A percentile compares a stretch with the other conserved stretches of the same genome.
Evolutionary conservation across 1,140 invertebrate genomes (phyloP).

Genomic region (Caerostris darwini): DNA sequence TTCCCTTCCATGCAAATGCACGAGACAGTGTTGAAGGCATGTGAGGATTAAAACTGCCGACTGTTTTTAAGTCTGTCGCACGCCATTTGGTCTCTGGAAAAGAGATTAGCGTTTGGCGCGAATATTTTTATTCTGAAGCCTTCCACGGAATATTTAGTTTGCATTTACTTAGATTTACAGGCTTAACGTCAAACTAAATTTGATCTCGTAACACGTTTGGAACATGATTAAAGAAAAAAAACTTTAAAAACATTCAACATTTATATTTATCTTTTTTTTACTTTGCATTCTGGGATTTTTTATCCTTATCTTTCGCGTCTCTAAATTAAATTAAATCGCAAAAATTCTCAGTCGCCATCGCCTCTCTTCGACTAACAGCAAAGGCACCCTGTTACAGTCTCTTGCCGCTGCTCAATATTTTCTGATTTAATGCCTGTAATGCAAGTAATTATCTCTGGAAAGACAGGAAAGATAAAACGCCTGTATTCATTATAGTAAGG

Average conservation of each 20-base stretch:
- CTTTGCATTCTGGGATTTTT: no score
- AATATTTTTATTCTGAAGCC: neutral
- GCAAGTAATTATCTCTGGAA: neutral
- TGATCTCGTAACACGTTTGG: neutral
- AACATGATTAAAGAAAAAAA: neutral
- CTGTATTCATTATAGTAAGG: neutral
- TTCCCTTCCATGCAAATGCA: neutral
- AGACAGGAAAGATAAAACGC: neutral
- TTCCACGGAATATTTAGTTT: neutral
- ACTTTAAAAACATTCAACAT: neutral
- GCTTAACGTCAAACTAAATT: conserved; percentile 36
- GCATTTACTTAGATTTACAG: neutral
- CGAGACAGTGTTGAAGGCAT: neutral
- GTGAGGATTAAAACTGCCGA: neutral
- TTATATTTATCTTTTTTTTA: no score
- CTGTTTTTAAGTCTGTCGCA: neutral
- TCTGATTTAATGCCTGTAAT: conserved; percentile 31
- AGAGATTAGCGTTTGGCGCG: conserved; percentile 30
- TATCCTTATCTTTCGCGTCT: no score
- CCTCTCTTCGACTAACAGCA: no score
- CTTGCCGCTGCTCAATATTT: neutral
- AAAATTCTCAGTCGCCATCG: neutral
- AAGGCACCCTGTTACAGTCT: no score
- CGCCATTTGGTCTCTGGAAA: neutral
- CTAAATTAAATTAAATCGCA: conserved; percentile 44